Conservation (phyloP, 2,113 vertebrate genomes). For the Baryphthengus martii region DNA sequence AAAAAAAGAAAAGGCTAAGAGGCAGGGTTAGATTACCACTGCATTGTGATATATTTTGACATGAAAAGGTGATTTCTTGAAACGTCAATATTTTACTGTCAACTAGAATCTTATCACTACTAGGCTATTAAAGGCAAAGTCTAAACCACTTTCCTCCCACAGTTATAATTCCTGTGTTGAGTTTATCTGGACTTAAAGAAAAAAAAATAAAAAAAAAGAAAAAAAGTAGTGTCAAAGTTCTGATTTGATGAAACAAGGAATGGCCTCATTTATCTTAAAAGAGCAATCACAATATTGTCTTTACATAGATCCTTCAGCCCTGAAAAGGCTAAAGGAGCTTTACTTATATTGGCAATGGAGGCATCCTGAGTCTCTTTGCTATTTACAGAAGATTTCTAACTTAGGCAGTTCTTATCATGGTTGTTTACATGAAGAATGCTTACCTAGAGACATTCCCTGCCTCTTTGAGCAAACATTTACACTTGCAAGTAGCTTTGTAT, state of each 20-base stretch:
- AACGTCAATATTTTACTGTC: not conserved
- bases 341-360: not conserved
- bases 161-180: not conserved
- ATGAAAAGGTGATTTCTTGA: not conserved
- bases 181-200: not conserved
- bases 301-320: not conserved
- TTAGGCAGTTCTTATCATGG: not conserved
- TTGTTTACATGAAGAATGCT: conserved; percentile 19
- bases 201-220: not conserved
- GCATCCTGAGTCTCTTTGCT: not conserved
- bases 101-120: not conserved
- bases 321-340: not conserved
- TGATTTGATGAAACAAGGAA: not conserved
- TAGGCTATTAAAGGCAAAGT: not conserved
- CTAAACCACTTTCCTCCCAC: not conserved
- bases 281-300: not conserved
- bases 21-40: not conserved
- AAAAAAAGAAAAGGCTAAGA: not conserved
- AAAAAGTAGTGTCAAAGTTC: not conserved
- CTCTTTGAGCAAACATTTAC: conserved; percentile 15
- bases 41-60: not conserved
- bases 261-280: not conserved
- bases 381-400: conserved; percentile 13
- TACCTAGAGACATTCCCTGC: not conserved
- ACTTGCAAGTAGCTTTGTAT: conserved; percentile 3